Base-by-base conservation (phyloP, 30 jellyfish, hydroid and myxozoan species). In the Mastigias papua region DNA sequence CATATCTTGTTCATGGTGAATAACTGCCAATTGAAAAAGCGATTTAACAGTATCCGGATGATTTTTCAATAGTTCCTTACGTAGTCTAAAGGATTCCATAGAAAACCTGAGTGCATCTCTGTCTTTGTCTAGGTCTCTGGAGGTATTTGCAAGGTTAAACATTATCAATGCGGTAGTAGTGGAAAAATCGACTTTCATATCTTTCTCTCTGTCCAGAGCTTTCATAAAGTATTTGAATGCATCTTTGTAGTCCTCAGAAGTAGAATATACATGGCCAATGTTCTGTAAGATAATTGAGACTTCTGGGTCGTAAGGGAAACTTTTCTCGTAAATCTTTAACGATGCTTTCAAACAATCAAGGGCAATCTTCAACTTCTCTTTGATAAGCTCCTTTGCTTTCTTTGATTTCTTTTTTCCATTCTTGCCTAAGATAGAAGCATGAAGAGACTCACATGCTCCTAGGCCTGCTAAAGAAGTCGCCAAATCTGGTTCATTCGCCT, bases 61-160 rank as follows among this genome's bases (percentile, higher is more conserved):
- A 57, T 6, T 21, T 34, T 60, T 60, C 32, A 34, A 35, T n/a
- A 63, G 26, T 48, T 65, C 69, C 31, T 6, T 65, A 10, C 82
- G 69, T 1, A 80, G 34, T 34, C 23, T 33, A 49, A 62, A 34
- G 1, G 82, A 48, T 42, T 80, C 37, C 26, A 22, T 64, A 1
- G 90, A 76, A 21, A n/a, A 42, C 54, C 54, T 42, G 13, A 42
- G 54, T 8, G 54, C 54, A 4, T 42, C 54, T 4, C 13, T 15
- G 4, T 34, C 22, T 34, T 62, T 34, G 25, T 48, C 28, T n/a
- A 80, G 70, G 13, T 63, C 82, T 65, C 90, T 80, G 71, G 30
- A 80, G 0, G 78, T 67, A 65, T 80, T 80, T 31, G 90, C 90
- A 20, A 80, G 20, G 42, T 80, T 80, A 48, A 34, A 34, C 71